Percentiles rank a stretch among this genome's conserved stretches.
phyloP scores from a whole-genome alignment of 2,888 invertebrate genomes.

The Mycalesis mineus region DNA sequence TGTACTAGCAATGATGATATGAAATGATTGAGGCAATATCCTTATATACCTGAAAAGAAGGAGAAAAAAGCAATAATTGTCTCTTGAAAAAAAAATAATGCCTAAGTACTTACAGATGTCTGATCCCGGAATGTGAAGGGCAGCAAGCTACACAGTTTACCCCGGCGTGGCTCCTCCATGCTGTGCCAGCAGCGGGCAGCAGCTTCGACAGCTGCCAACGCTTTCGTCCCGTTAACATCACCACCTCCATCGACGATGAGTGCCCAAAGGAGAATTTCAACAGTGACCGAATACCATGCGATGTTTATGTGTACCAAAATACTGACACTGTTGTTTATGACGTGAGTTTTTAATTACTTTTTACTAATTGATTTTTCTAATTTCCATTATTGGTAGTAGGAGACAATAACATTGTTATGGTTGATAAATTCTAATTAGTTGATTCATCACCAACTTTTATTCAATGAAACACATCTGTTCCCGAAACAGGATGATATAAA shows the following conservation, averaged over 20 bases:
- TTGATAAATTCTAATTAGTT: no score
- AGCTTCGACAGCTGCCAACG: background rate
- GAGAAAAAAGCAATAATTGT: no score
- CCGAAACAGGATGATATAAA: no score
- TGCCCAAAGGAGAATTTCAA: slow-evolving; percentile 23
- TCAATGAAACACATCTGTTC: no score
- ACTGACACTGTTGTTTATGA: background rate
- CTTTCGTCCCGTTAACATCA: background rate
- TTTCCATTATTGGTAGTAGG: no score
- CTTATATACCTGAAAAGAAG: no score
- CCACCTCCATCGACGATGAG: background rate
- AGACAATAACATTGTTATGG: no score
- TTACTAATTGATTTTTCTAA: no score
- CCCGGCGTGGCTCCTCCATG: slow-evolving; percentile 23
- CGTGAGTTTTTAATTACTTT: background rate
- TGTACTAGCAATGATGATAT: no score
- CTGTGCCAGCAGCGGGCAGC: background rate
- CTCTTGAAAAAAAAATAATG: no score
- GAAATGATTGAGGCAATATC: no score
- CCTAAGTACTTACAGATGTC: slow-evolving; percentile 27
- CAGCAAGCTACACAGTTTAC: slow-evolving; percentile 36
- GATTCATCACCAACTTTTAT: no score
- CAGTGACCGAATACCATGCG: slow-evolving; percentile 29
- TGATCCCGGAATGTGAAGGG: slow-evolving; percentile 38
- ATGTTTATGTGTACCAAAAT: slow-evolving; percentile 13